Percentiles rank a stretch among this genome's conserved stretches.
phyloP scores from a whole-genome alignment of 2,888 invertebrate species.

The Ceraclea dissimilis region DNA sequence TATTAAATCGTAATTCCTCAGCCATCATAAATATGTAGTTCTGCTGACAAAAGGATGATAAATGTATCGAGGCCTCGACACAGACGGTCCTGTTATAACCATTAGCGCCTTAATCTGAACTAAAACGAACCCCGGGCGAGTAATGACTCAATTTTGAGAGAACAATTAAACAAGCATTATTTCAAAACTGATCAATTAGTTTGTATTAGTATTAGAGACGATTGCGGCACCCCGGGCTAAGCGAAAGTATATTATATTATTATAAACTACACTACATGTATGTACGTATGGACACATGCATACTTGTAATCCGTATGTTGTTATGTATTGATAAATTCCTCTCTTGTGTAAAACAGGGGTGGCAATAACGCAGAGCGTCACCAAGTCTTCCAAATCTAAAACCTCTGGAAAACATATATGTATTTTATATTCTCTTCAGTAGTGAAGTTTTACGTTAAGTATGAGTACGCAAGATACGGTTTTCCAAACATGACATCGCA shows the following conservation, averaged over 20 bases:
- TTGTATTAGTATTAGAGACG: constrained; percentile 1
- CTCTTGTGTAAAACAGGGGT: no score
- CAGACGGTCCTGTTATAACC: constrained; percentile 9
- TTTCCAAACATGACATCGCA: no score
- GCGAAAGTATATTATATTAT: not conserved
- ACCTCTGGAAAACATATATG: no score
- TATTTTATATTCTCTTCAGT: no score
- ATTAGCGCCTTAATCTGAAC: constrained; percentile 14
- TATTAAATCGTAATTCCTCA: not conserved
- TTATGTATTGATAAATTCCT: no score
- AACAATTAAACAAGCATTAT: constrained; percentile 23
- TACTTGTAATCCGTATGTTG: no score
- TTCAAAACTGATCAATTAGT: constrained; percentile 24
- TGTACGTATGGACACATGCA: no score
- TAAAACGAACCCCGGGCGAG: constrained; percentile 7
- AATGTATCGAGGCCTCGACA: constrained; percentile 10
- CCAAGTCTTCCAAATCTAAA: no score
- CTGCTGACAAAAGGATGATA: constrained; percentile 21
- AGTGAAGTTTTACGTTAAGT: no score
- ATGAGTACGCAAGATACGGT: no score
- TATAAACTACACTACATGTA: no score
- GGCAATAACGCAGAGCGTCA: no score
- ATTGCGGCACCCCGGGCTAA: constrained; percentile 8
- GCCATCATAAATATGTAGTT: constrained; percentile 13
- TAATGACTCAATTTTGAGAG: constrained; percentile 25